A percentile compares a stretch with the other conserved stretches of the same genome.
phyloP scores from a whole-genome alignment of 2,888 invertebrate species.

The Fabriciana adippe region DNA sequence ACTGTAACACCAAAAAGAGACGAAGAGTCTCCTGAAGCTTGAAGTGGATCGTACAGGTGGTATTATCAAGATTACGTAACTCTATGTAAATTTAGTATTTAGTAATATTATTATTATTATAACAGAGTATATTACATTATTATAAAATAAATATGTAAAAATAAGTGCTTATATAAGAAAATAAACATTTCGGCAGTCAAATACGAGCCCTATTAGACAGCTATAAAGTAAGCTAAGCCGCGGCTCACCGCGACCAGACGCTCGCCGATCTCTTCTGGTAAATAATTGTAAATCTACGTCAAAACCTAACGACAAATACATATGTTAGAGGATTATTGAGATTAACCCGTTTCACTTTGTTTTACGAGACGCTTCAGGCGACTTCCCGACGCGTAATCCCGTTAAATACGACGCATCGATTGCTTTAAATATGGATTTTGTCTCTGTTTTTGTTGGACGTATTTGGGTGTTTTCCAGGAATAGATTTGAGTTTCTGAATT shows the following conservation, averaged over 20 bases:
- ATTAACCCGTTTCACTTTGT: constrained; percentile 77
- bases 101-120: too few relatives aligned
- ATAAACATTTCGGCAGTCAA: constrained; percentile 1
- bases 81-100: too few relatives aligned
- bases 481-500: constrained; percentile 13
- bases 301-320: constrained; percentile 79
- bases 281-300: constrained; percentile 83
- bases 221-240: constrained; percentile 78
- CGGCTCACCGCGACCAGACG: constrained; percentile 72
- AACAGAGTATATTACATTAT: too few relatives aligned
- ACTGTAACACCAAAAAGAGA: too few relatives aligned
- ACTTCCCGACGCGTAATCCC: constrained; percentile 75
- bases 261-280: constrained; percentile 68
- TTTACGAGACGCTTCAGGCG: constrained; percentile 69
- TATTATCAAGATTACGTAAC: too few relatives aligned
- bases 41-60: too few relatives aligned
- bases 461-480: constrained; percentile 47
- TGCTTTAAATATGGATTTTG: constrained; percentile 62
- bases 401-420: constrained; percentile 68
- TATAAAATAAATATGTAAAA: neutral
- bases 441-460: constrained; percentile 46
- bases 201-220: constrained; percentile 54
- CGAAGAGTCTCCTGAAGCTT: too few relatives aligned
- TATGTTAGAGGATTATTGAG: constrained; percentile 77
- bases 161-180: neutral